These are phyloP conservation scores for Acanthacorydalis orientalis DNA, from an alignment of 2,888 invertebrate genomes.

Conservation along the genomic window DNA sequence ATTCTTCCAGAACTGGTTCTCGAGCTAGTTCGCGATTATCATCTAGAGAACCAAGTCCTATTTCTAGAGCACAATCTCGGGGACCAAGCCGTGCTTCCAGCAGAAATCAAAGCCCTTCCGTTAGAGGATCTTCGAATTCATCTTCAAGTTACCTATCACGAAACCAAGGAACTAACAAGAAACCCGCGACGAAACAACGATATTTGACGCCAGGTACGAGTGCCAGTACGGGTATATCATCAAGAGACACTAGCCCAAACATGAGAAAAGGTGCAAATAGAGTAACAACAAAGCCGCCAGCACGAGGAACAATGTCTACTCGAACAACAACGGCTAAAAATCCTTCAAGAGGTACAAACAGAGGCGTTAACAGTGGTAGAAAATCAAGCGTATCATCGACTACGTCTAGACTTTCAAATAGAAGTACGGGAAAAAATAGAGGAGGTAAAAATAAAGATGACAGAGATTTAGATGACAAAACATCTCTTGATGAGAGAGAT, in stretches of 20 bases:
- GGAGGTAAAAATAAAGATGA: conserved; percentile 4
- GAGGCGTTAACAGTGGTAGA: conserved; percentile 9
- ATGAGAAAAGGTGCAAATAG: not conserved
- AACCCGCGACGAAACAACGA: no score
- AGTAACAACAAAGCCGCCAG: not conserved
- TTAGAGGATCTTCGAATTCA: not conserved
- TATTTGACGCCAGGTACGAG: no score
- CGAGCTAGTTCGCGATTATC: not conserved
- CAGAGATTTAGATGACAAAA: no score
- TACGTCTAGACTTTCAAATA: not conserved
- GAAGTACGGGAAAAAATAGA: not conserved
- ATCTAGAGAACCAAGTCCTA: conserved; percentile 1
- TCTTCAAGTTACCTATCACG: not conserved
- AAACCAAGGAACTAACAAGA: not conserved
- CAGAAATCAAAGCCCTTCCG: not conserved
- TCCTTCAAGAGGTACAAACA: conserved; percentile 9
- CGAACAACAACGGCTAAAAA: conserved; percentile 10
- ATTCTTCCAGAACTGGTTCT: not conserved
- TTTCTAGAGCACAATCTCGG: not conserved
- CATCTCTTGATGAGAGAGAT: no score
- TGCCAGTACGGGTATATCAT: not conserved
- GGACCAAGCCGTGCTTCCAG: conserved; percentile 1
- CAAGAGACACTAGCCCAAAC: not conserved
- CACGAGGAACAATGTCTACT: not conserved
- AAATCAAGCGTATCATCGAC: not conserved